Evolutionary conservation across 1,140 invertebrate species (phyloP), one percentile per base, ranked within the genome.

Genomic region (Notospermus geniculatus): DNA sequence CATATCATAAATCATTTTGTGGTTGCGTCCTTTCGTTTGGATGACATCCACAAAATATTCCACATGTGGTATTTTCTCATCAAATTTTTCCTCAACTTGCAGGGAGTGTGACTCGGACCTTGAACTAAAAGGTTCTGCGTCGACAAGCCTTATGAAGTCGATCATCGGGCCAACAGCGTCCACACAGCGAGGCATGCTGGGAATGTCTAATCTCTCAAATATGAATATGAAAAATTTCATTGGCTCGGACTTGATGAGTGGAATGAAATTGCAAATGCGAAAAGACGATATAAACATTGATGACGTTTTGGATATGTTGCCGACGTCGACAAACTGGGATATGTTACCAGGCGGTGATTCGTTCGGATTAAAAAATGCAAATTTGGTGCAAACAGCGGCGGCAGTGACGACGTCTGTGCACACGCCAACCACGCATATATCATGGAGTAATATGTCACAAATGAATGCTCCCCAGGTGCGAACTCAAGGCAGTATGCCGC

Each of bases 101-200:
- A 77, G 80, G 50, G 78, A 80, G 64, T 78, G 78, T 68, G 78
- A 80, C 56, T 70, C 72, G 0, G 80, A 81, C 13, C 64, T 66
- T 54, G 78, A 81, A 59, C 67, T 80, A 29, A 80, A 80, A 65
- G 78, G 78, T 25, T 77, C 76, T 19, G 77, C 79, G 19, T 78
- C 77, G 13, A 79, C 77, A 30, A 79, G 78, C 65, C 69, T 81
- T 32, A 77, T 80, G 75, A 81, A 81, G 65, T 73, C 77, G 17
- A 72, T 80, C 25, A 78, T 80, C 46, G 71, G 74, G 9, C 46
- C 15, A 57, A 25, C 25, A 27, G 23, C 5, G 5, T 5, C 46
- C 4, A n/a, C 46, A 50, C n/a, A 50, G 5, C 5, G 19, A 19
- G 46, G n/a, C 46, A 50, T 23, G 19, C 19, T 50, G 19, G 46